Conservation (phyloP, 2,888 invertebrate genomes). For the Mimumesa dahlbomi region DNA sequence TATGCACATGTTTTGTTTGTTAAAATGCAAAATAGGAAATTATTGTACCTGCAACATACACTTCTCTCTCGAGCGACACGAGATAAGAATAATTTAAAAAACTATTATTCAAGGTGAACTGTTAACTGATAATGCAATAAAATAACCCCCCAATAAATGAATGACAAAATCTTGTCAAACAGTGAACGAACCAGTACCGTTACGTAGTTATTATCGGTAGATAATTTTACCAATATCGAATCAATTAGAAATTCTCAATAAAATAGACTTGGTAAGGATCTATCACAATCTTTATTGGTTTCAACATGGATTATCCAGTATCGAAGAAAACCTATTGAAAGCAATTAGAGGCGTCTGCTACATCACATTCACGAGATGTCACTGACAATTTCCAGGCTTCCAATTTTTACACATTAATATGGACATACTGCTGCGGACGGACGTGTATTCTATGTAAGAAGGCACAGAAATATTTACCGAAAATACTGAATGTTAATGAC, state of each 20-base stretch:
- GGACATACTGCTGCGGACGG: constrained; percentile 4
- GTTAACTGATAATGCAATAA: constrained; percentile 27
- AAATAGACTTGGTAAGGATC: constrained; percentile 24
- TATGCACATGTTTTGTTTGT: constrained; percentile 23
- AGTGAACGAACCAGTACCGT: constrained; percentile 28
- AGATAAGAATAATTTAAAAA: constrained; percentile 9
- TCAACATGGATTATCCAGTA: constrained; percentile 1
- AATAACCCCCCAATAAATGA: constrained; percentile 36
- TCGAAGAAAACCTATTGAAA: constrained; percentile 56
- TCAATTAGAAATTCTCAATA: constrained; percentile 15
- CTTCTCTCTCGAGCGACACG: neutral
- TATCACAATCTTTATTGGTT: constrained; percentile 15
- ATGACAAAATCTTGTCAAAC: constrained; percentile 36
- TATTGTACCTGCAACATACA: neutral
- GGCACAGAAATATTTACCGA: constrained; percentile 58
- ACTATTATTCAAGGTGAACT: neutral
- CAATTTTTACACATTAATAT: constrained; percentile 21
- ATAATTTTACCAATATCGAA: constrained; percentile 26
- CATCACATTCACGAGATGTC: constrained; percentile 69
- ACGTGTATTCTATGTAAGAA: neutral
- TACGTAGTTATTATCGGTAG: constrained; percentile 41
- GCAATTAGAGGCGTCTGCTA: constrained; percentile 74
- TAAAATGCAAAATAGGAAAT: constrained; percentile 1
- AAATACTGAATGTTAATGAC: constrained; percentile 58
- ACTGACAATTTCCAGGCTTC: constrained; percentile 61